Percentiles rank a stretch among this genome's conserved stretches.
These are phyloP conservation scores for Peribatodes rhomboidaria DNA, from an alignment of 2,888 invertebrate species.

Conservation along the genomic window DNA sequence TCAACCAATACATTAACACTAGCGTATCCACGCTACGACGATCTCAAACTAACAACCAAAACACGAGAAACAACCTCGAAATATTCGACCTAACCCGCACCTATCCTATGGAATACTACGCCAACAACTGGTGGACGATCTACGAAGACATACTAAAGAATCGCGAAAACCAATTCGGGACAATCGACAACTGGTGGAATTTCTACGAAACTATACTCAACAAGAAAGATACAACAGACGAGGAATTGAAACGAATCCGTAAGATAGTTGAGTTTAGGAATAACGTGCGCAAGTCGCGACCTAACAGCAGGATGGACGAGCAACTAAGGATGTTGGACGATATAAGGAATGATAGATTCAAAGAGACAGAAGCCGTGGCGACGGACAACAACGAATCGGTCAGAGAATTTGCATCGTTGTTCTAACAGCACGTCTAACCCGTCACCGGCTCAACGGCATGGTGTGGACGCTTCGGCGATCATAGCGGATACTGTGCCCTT, in stretches of 20 bases:
- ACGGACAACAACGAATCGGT: slow-evolving; percentile 75
- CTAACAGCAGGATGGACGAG: slow-evolving; percentile 75
- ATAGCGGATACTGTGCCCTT: slow-evolving; percentile 37
- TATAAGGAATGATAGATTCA: slow-evolving; percentile 71
- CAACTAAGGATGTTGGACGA: slow-evolving; percentile 75
- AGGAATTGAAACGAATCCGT: slow-evolving; percentile 65
- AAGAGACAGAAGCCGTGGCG: slow-evolving; percentile 70
- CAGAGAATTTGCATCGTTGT: slow-evolving; percentile 62
- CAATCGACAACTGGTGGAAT: slow-evolving; percentile 82
- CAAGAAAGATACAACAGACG: slow-evolving; percentile 63
- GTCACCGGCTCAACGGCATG: slow-evolving; percentile 42
- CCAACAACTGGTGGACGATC: slow-evolving; percentile 84
- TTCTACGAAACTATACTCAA: slow-evolving; percentile 78
- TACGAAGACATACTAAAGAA: slow-evolving; percentile 79
- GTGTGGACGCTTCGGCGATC: slow-evolving; percentile 42
- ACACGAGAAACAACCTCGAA: slow-evolving; percentile 63
- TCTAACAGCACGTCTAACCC: slow-evolving; percentile 43
- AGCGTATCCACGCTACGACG: slow-evolving; percentile 55
- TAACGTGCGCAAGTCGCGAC: slow-evolving; percentile 60
- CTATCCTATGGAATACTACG: slow-evolving; percentile 80
- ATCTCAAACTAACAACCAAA: slow-evolving; percentile 57
- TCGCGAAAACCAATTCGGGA: slow-evolving; percentile 79
- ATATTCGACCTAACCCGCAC: slow-evolving; percentile 77
- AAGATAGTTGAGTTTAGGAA: slow-evolving; percentile 65
- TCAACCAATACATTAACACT: slow-evolving; percentile 59